A percentile compares a stretch with the other conserved stretches of the same genome.
Evolutionary conservation across 2,113 vertebrate genomes (phyloP).

Genomic region (Bungarus multicinctus): DNA sequence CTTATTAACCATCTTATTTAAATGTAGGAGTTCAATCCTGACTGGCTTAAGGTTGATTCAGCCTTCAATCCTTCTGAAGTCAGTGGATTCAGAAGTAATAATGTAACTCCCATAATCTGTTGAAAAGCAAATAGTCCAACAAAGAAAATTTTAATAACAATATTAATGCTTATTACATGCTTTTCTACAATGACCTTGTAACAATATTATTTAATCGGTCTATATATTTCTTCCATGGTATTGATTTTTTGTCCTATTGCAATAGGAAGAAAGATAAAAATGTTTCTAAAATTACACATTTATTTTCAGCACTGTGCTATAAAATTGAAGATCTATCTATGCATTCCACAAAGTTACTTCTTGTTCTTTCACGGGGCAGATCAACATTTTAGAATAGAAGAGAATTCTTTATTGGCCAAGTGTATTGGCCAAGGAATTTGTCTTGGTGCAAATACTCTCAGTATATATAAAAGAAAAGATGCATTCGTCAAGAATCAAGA

Average conservation of each 20-base stretch:
- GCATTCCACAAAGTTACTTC: not conserved
- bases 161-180: not conserved
- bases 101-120: not conserved
- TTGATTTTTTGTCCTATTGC: not conserved
- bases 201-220: not conserved
- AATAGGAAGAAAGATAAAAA: not conserved
- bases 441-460: no score
- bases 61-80: no score
- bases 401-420: no score
- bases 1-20: no score
- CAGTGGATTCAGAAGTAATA: not conserved
- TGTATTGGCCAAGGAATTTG: no score
- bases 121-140: not conserved
- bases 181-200: not conserved
- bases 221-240: not conserved
- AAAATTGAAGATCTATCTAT: not conserved
- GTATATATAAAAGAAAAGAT: no score
- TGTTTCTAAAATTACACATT: not conserved
- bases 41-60: no score
- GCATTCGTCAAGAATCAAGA: no score
- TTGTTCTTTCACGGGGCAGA: not conserved
- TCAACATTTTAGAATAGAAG: no score
- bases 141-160: not conserved
- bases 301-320: not conserved
- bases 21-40: no score